These are phyloP conservation scores for Tyto alba DNA, from an alignment of 2,113 vertebrate species.

Conservation along the genomic window DNA sequence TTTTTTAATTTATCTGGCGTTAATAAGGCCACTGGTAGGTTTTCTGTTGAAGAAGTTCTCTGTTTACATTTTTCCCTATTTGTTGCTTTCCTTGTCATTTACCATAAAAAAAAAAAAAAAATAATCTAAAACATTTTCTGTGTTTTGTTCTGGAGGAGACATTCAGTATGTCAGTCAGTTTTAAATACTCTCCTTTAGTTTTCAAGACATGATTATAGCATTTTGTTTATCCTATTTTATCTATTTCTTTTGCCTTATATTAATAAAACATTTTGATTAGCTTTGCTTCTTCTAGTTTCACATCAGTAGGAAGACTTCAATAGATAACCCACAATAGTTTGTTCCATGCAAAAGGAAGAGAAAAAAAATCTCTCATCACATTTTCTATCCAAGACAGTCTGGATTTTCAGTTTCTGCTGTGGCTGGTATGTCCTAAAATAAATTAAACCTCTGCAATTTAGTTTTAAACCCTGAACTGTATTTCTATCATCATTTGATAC, in stretches of 20 bases:
- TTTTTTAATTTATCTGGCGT: neutral
- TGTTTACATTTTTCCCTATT: neutral
- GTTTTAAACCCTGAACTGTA: neutral
- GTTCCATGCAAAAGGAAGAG: neutral
- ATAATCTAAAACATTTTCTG: neutral
- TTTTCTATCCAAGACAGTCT: neutral
- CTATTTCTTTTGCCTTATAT: neutral
- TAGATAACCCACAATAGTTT: neutral
- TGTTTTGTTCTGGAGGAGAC: neutral
- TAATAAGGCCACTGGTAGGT: neutral
- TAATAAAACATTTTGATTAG: neutral
- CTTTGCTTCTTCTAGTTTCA: neutral
- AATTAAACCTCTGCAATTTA: neutral
- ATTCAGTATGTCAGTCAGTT: neutral
- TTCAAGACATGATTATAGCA: neutral
- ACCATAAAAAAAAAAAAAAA: neutral
- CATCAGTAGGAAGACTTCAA: neutral
- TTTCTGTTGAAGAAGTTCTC: neutral
- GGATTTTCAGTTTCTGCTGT: neutral
- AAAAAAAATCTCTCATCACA: neutral
- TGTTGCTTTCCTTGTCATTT: neutral
- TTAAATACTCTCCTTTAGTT: neutral
- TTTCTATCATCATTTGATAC: neutral
- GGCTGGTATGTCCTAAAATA: neutral
- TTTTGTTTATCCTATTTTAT: neutral